Evolutionary conservation across 2,797 vertebrate genomes (phyloP).

Genomic region (Nyctibius grandis): DNA sequence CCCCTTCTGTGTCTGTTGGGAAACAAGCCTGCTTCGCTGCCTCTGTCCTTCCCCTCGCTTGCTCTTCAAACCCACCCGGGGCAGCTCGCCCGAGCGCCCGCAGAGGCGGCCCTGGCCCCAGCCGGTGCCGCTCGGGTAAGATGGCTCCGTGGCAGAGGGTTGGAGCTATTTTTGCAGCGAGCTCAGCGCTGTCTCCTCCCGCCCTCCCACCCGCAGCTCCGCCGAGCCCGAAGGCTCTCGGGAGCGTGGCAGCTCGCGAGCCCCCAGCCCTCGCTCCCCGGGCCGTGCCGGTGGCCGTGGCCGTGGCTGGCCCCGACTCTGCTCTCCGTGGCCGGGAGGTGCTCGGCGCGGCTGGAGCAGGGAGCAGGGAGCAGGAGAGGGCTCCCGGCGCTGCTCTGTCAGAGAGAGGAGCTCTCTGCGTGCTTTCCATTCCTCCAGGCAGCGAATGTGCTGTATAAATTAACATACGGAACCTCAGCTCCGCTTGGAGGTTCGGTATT

Average conservation of each 20-base stretch:
- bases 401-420: neutral
- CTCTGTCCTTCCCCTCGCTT: neutral
- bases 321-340: fast-evolving
- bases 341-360: fast-evolving
- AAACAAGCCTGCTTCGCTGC: neutral
- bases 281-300: fast-evolving
- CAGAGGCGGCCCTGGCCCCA: slow-evolving; percentile 30
- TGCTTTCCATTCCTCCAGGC: neutral
- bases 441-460: slow-evolving; percentile 4
- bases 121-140: slow-evolving; percentile 40
- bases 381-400: neutral
- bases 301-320: fast-evolving
- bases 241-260: neutral
- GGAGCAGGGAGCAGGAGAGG: neutral
- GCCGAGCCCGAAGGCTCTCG: neutral
- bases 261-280: neutral
- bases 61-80: neutral
- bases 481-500: slow-evolving; percentile 22
- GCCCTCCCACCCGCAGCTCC: slow-evolving; percentile 18
- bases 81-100: neutral
- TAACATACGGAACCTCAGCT: slow-evolving; percentile 8
- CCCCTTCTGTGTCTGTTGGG: neutral
- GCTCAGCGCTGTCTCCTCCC: slow-evolving; percentile 9
- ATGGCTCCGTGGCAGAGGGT: slow-evolving; percentile 46
- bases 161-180: slow-evolving; percentile 55